phyloP scores from a whole-genome alignment of 1,140 invertebrate species.

The Holotrichia oblita region DNA sequence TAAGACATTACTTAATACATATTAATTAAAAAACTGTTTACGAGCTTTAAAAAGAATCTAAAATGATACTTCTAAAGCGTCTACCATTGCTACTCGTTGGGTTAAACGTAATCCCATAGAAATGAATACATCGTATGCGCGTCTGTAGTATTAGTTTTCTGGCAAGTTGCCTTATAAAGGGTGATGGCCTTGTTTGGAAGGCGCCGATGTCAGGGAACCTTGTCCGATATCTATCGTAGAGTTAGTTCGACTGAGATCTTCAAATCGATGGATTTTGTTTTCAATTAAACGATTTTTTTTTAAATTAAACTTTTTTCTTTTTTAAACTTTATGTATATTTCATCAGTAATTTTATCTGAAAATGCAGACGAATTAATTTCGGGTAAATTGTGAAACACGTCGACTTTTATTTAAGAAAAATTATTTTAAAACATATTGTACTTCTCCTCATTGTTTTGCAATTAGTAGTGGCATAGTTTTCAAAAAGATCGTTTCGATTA shows the following conservation, averaged over 20 bases:
- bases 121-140: not conserved
- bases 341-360: too few relatives aligned
- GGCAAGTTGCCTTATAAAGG: constrained; percentile 16
- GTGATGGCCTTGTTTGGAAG: constrained; percentile 19
- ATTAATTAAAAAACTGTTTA: not conserved
- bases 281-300: not conserved
- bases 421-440: too few relatives aligned
- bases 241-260: not conserved
- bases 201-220: constrained; percentile 7
- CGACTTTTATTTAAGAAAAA: too few relatives aligned
- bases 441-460: too few relatives aligned
- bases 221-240: not conserved
- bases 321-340: too few relatives aligned
- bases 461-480: too few relatives aligned
- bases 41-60: not conserved
- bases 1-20: too few relatives aligned
- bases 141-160: constrained; percentile 1
- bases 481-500: too few relatives aligned
- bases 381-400: too few relatives aligned
- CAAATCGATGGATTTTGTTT: not conserved
- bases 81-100: not conserved
- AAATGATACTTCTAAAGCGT: not conserved
- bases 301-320: too few relatives aligned
- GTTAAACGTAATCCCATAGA: not conserved
- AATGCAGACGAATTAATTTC: too few relatives aligned